Conservation (phyloP, 2,113 vertebrate genomes). For the Rhinoptilus africanus region DNA sequence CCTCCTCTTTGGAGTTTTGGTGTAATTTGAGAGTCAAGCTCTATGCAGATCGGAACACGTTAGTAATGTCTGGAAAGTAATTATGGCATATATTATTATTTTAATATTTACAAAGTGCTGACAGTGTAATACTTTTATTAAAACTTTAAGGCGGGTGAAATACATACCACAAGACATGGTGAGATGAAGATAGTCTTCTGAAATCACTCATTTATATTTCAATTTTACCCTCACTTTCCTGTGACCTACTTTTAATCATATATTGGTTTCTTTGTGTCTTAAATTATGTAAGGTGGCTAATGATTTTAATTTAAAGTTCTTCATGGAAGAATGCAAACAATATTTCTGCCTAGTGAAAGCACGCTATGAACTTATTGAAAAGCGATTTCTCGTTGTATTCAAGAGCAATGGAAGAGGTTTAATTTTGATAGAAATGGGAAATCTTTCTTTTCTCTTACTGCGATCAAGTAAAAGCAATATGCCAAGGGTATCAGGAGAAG, state of each 20-base stretch:
- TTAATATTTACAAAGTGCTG: slow-evolving; percentile 59
- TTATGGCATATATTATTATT: slow-evolving; percentile 44
- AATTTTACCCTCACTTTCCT: not conserved
- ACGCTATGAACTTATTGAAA: not conserved
- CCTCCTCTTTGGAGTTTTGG: not conserved
- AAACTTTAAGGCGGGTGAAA: slow-evolving; percentile 37
- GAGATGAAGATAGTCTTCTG: slow-evolving; percentile 10
- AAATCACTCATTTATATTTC: slow-evolving; percentile 31
- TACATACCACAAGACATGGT: not conserved
- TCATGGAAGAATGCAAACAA: slow-evolving; percentile 50
- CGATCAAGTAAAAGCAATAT: not conserved
- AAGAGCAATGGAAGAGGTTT: not conserved
- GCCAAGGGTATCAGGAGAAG: slow-evolving; percentile 33
- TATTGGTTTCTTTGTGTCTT: slow-evolving; percentile 1
- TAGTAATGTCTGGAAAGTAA: slow-evolving; percentile 52
- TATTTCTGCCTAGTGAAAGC: slow-evolving; percentile 54
- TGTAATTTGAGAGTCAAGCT: slow-evolving; percentile 33
- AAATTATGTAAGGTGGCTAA: slow-evolving; percentile 2
- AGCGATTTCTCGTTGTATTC: slow-evolving; percentile 14
- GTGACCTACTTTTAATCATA: slow-evolving; percentile 31
- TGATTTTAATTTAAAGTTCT: slow-evolving; percentile 41
- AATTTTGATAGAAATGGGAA: not conserved
- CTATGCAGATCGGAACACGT: slow-evolving; percentile 34
- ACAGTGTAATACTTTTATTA: slow-evolving; percentile 29
- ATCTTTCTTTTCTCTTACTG: not conserved